Percentiles rank a stretch among this genome's conserved stretches.
These are phyloP conservation scores for Agelaius tricolor DNA, from an alignment of 2,113 vertebrate genomes.

Conservation along the genomic window DNA sequence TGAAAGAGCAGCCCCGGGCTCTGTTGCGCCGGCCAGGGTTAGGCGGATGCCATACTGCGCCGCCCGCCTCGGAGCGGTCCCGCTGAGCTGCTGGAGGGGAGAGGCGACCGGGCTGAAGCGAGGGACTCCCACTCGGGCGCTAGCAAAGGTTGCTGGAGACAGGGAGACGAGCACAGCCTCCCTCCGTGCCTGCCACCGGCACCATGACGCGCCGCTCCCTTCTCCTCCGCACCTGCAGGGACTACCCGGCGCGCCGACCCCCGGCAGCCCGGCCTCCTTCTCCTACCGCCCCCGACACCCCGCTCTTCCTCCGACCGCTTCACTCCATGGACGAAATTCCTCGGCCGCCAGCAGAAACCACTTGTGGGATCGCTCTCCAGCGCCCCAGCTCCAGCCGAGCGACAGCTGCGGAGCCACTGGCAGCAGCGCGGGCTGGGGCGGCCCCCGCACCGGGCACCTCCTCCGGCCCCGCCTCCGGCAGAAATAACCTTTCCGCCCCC, in stretches of 20 bases:
- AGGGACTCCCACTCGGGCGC: constrained; percentile 30
- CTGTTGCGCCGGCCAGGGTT: constrained; percentile 32
- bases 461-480: constrained; percentile 3
- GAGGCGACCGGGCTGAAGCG: neutral
- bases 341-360: neutral
- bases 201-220: constrained; percentile 52
- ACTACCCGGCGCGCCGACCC: neutral
- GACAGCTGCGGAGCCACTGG: neutral
- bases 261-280: neutral
- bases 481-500: neutral
- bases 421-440: neutral
- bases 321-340: neutral
- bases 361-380: constrained; percentile 9
- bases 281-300: neutral
- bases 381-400: neutral
- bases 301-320: neutral
- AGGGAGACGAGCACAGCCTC: constrained; percentile 2
- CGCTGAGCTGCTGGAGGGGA: neutral
- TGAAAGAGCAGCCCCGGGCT: neutral
- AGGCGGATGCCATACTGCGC: constrained; percentile 68
- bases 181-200: neutral
- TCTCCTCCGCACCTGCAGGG: neutral
- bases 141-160: constrained; percentile 24
- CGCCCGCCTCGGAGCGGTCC: constrained; percentile 12
- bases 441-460: neutral